These are phyloP conservation scores for Drosophila sucinea DNA, from an alignment of 1,140 invertebrate species.

Conservation along the genomic window DNA sequence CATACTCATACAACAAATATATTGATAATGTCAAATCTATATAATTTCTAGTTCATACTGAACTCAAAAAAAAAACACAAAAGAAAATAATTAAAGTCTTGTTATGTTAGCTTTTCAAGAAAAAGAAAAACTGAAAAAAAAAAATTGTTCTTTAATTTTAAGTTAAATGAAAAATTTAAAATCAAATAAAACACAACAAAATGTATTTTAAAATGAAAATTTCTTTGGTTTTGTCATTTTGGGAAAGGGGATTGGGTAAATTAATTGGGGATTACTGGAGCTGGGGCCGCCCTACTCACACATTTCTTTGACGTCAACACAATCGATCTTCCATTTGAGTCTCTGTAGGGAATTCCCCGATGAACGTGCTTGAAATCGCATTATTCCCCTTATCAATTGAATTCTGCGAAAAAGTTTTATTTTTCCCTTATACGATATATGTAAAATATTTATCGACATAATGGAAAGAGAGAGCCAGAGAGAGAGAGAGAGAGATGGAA, in stretches of 20 bases:
- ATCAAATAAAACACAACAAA: conserved; percentile 30
- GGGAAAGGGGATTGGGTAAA: too few relatives aligned
- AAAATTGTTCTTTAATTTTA: conserved; percentile 75
- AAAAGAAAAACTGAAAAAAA: conserved; percentile 18
- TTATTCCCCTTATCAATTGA: conserved; percentile 7
- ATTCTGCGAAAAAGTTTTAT: not conserved
- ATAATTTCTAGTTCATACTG: conserved; percentile 43
- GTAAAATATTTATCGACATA: not conserved
- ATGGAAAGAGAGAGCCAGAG: conserved; percentile 21
- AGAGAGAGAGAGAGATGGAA: conserved; percentile 12
- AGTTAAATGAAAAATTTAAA: conserved; percentile 59
- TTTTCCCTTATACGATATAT: not conserved
- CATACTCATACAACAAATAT: conserved; percentile 29
- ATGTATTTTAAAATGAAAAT: conserved; percentile 30
- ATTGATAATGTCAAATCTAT: conserved; percentile 61
- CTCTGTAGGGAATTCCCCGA: conserved; percentile 12
- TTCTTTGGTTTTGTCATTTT: conserved; percentile 34
- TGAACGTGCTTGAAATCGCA: conserved; percentile 15
- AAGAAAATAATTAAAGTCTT: conserved; percentile 71
- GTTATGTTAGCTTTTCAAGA: conserved; percentile 76
- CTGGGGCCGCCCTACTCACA: not conserved
- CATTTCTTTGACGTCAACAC: conserved; percentile 42
- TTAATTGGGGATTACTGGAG: conserved; percentile 17
- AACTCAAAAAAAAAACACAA: conserved; percentile 39
- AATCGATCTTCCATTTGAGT: not conserved